A percentile compares a stretch with the other conserved stretches of the same genome.
These are phyloP conservation scores for Samia ricini DNA, from an alignment of 1,140 invertebrate species.

Conservation along the genomic window DNA sequence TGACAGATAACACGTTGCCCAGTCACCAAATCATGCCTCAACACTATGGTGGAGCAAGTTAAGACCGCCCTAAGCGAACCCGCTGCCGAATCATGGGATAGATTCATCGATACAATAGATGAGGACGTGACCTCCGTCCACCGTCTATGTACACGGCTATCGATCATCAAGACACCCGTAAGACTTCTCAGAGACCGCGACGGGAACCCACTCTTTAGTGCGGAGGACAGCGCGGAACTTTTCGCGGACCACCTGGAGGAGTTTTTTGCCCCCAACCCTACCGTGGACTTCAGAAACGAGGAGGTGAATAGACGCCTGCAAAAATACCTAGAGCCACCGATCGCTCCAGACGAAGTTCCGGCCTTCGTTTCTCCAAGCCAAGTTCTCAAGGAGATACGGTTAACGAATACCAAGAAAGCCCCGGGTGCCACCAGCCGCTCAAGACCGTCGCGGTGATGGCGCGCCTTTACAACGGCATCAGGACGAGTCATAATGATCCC, in stretches of 20 bases:
- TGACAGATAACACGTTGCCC: background rate
- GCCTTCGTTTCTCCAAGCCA: background rate
- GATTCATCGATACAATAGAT: background rate
- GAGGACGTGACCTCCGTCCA: background rate
- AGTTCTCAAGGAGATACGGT: background rate
- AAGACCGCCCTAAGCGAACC: background rate
- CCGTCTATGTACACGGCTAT: background rate
- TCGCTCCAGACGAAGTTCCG: background rate
- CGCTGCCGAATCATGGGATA: background rate
- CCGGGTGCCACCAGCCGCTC: background rate
- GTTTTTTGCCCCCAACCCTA: background rate
- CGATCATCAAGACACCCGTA: background rate
- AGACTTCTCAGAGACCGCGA: background rate
- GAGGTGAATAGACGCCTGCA: background rate
- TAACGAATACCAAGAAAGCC: background rate
- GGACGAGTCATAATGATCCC: background rate
- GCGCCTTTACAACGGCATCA: background rate
- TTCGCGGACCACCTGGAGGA: background rate
- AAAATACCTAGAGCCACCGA: background rate
- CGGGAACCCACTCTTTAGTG: background rate
- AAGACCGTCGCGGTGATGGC: background rate
- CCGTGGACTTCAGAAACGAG: background rate
- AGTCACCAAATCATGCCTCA: background rate
- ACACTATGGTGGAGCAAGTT: background rate
- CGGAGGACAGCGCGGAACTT: background rate